Conservation (phyloP, 2,888 invertebrate species). For the Keiferia lycopersicella region DNA sequence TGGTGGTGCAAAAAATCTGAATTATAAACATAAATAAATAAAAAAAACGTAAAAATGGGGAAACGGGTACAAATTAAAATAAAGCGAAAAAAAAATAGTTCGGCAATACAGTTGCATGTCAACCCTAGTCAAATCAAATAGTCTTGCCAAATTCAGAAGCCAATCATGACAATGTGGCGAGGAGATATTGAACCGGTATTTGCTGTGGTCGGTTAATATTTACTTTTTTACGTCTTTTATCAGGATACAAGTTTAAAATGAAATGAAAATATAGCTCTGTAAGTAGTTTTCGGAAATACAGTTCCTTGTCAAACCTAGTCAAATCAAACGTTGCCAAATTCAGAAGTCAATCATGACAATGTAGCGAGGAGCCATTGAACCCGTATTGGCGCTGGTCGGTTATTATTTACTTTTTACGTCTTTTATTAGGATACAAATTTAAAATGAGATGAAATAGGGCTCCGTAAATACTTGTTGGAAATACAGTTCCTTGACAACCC, state of each 20-base stretch:
- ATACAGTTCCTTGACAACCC: background rate
- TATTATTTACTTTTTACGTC: conserved; percentile 15
- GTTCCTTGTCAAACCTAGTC: background rate
- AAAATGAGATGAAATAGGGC: too few species aligned
- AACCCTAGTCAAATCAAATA: background rate
- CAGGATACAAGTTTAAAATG: too few species aligned
- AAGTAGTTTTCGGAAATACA: too few species aligned
- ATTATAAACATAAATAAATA: too few species aligned
- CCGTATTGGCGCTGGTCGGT: conserved; percentile 1
- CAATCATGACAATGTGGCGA: background rate
- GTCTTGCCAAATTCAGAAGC: conserved; percentile 9
- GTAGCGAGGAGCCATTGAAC: background rate
- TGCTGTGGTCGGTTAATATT: conserved; percentile 6
- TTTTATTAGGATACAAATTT: too few species aligned
- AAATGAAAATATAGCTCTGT: too few species aligned
- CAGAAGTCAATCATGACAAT: conserved; percentile 7
- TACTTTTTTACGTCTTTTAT: too few species aligned
- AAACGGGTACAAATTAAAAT: too few species aligned
- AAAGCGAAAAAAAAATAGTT: too few species aligned
- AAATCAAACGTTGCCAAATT: conserved; percentile 1
- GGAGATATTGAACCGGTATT: conserved; percentile 3
- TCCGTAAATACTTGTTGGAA: too few species aligned
- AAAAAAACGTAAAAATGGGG: too few species aligned
- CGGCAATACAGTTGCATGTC: background rate
- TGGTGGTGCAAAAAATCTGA: too few species aligned